A percentile compares a stretch with the other conserved stretches of the same genome.
These are phyloP conservation scores for Ditula angustiorana DNA, from an alignment of 2,888 invertebrate genomes.

Conservation along the genomic window DNA sequence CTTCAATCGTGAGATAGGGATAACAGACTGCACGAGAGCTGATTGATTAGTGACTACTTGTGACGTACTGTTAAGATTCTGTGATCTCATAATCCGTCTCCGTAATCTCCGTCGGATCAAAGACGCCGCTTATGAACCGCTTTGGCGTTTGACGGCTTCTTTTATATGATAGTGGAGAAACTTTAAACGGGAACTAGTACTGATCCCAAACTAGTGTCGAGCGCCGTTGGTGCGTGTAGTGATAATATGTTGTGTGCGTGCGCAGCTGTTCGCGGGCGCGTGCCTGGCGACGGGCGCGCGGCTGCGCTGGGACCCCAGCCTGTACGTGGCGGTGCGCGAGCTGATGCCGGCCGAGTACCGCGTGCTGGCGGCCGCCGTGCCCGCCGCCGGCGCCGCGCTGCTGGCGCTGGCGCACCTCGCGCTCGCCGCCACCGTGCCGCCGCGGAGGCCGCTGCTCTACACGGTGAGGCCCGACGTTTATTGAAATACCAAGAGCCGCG, in stretches of 20 bases:
- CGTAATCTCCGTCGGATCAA: too few species aligned
- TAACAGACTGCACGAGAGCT: too few species aligned
- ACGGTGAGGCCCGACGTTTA: too few species aligned
- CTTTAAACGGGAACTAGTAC: too few species aligned
- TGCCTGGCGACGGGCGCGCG: conserved; percentile 68
- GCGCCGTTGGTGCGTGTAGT: neutral
- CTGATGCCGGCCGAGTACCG: conserved; percentile 60
- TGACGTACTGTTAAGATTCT: too few species aligned
- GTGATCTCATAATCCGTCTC: too few species aligned
- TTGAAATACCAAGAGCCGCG: too few species aligned
- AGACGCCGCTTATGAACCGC: too few species aligned
- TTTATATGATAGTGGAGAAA: too few species aligned
- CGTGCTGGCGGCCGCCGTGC: conserved; percentile 36
- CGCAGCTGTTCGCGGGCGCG: conserved; percentile 62
- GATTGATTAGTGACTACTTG: too few species aligned
- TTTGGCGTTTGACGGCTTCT: too few species aligned
- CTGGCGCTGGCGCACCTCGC: conserved; percentile 38
- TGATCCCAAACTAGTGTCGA: neutral
- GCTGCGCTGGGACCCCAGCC: conserved; percentile 74
- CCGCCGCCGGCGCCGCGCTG: conserved; percentile 25
- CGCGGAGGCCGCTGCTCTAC: conserved; percentile 29
- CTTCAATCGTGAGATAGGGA: too few species aligned
- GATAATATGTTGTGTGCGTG: neutral
- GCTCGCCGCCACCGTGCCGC: conserved; percentile 41
- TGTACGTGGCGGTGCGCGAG: conserved; percentile 64